phyloP scores from a whole-genome alignment of 2,888 invertebrate species.

The Ptycholaimellus sp. region DNA sequence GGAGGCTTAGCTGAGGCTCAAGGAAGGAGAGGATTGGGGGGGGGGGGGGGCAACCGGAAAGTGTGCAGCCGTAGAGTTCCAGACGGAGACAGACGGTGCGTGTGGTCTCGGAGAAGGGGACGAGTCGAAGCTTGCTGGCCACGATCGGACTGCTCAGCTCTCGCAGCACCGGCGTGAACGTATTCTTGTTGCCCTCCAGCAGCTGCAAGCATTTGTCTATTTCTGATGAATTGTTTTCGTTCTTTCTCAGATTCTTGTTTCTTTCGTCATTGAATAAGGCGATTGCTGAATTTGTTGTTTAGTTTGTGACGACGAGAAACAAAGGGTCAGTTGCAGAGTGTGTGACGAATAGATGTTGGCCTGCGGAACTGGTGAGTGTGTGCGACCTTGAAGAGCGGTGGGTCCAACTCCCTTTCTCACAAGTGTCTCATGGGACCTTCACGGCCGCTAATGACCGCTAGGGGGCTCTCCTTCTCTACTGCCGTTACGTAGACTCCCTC shows the following conservation, averaged over 20 bases:
- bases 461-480: too few relatives aligned
- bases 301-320: background rate
- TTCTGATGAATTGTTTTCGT: background rate
- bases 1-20: background rate
- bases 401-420: too few relatives aligned
- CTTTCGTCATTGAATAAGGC: background rate
- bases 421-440: too few relatives aligned
- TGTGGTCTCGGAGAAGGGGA: slow-evolving; percentile 55
- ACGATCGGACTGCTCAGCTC: slow-evolving; percentile 56
- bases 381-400: too few relatives aligned
- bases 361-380: too few relatives aligned
- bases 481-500: too few relatives aligned
- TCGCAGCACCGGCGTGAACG: slow-evolving; percentile 53
- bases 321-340: background rate
- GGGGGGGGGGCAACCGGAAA: background rate
- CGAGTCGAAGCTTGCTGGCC: slow-evolving; percentile 55
- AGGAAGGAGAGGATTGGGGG: background rate
- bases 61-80: slow-evolving; percentile 55
- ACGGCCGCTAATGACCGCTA: too few relatives aligned
- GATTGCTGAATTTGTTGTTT: background rate
- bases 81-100: slow-evolving; percentile 73
- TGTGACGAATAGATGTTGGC: too few relatives aligned
- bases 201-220: slow-evolving; percentile 42
- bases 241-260: background rate
- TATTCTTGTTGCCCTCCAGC: slow-evolving; percentile 57